A percentile compares a stretch with the other conserved stretches of the same genome.
These are phyloP conservation scores for Cephonodes hylas DNA, from an alignment of 2,888 invertebrate genomes.

Conservation along the genomic window DNA sequence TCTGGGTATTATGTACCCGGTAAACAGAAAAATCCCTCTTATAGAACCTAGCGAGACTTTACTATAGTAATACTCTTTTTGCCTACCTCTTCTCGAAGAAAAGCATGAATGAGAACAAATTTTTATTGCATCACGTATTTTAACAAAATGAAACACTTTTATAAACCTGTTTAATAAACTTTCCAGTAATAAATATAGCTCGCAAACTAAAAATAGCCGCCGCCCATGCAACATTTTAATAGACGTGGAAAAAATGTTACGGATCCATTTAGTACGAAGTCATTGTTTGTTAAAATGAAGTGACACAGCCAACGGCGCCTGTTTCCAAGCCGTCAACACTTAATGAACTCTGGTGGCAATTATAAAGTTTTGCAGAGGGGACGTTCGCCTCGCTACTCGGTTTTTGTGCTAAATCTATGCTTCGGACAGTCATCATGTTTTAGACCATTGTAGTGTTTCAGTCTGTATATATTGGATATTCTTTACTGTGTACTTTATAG, in stretches of 20 bases:
- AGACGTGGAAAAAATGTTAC: not conserved
- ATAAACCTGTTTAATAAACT: too few species aligned
- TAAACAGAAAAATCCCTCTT: too few species aligned
- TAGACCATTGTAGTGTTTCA: not conserved
- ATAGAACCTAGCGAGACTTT: too few species aligned
- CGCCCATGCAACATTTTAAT: too few species aligned
- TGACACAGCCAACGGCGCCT: not conserved
- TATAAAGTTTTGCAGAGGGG: not conserved
- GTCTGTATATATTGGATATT: too few species aligned
- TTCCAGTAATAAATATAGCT: not conserved
- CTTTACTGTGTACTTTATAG: too few species aligned
- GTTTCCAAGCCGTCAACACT: not conserved
- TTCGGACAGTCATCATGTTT: not conserved
- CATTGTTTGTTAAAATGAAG: conserved; percentile 2
- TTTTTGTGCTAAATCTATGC: not conserved
- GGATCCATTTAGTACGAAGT: not conserved
- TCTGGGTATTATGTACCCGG: too few species aligned
- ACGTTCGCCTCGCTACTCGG: not conserved
- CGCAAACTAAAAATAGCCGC: not conserved
- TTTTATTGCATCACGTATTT: too few species aligned
- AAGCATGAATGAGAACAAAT: too few species aligned
- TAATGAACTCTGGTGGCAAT: not conserved
- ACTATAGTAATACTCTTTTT: too few species aligned
- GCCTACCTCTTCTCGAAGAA: too few species aligned
- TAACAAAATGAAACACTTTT: too few species aligned